Conservation (phyloP, 2,113 vertebrate genomes). For the Pseudois nayaur region DNA sequence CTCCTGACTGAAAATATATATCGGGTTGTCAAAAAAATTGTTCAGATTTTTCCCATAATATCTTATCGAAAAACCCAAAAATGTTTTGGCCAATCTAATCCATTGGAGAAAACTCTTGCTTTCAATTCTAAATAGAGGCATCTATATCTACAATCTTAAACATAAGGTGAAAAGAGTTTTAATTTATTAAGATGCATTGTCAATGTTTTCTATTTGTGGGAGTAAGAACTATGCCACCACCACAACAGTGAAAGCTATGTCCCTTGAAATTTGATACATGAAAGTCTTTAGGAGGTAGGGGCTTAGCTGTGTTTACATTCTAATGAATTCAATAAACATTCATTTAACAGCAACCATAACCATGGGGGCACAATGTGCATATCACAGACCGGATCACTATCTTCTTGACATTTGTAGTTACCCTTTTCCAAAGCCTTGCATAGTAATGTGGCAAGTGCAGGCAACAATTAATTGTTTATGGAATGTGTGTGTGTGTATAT, state of each 20-base stretch:
- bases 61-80: not conserved
- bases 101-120: not conserved
- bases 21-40: not conserved
- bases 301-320: not conserved
- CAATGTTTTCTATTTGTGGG: not conserved
- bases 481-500: not conserved
- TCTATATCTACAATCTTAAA: not conserved
- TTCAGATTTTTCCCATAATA: not conserved
- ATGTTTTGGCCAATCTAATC: not conserved
- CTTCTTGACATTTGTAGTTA: not conserved
- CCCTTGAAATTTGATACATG: not conserved
- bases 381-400: not conserved
- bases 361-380: no score
- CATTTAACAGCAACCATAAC: not conserved
- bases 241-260: not conserved
- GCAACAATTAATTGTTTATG: not conserved
- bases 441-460: not conserved
- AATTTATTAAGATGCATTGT: not conserved
- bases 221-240: not conserved
- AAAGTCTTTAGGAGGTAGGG: not conserved
- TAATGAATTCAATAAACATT: not conserved
- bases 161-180: not conserved
- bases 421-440: not conserved
- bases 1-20: not conserved
- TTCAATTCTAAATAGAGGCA: not conserved